phyloP scores from a whole-genome alignment of 2,113 vertebrate genomes.

The Octodon degus region DNA sequence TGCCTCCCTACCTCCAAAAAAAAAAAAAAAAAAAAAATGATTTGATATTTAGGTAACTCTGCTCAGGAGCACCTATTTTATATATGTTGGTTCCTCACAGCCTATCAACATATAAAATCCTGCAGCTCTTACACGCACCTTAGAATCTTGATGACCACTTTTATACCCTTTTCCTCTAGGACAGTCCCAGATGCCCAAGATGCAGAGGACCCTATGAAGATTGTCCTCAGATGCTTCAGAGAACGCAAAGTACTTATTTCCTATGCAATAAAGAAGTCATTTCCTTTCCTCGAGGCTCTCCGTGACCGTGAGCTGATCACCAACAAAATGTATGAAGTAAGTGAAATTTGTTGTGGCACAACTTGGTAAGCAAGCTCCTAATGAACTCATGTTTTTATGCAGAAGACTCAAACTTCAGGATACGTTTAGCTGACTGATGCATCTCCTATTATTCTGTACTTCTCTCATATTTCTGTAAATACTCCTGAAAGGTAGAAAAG shows the following conservation, averaged over 20 bases:
- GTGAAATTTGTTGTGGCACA: slow-evolving; percentile 32
- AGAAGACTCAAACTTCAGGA: neutral
- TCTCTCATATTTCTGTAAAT: neutral
- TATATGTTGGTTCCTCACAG: neutral
- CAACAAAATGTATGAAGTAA: slow-evolving; percentile 61
- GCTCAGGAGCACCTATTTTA: neutral
- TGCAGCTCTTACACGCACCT: neutral
- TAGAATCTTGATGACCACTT: neutral
- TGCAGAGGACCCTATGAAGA: rapidly evolving
- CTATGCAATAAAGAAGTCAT: slow-evolving; percentile 44
- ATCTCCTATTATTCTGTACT: neutral
- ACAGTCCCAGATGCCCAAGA: neutral
- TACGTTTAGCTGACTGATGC: neutral
- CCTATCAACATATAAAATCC: neutral
- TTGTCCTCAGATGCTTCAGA: neutral
- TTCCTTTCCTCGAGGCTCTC: slow-evolving; percentile 73
- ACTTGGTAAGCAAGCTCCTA: neutral
- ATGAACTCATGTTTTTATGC: neutral
- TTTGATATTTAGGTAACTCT: neutral
- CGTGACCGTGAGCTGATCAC: slow-evolving; percentile 69
- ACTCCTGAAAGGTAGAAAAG: neutral
- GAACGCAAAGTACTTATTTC: slow-evolving; percentile 61
- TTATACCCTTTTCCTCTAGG: slow-evolving; percentile 14
- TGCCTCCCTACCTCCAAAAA: too few species aligned
- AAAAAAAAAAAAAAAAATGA: too few species aligned